Percentiles rank a stretch among this genome's conserved stretches.
Conservation (phyloP, 2,888 invertebrate genomes). For the Dusona sp. region DNA sequence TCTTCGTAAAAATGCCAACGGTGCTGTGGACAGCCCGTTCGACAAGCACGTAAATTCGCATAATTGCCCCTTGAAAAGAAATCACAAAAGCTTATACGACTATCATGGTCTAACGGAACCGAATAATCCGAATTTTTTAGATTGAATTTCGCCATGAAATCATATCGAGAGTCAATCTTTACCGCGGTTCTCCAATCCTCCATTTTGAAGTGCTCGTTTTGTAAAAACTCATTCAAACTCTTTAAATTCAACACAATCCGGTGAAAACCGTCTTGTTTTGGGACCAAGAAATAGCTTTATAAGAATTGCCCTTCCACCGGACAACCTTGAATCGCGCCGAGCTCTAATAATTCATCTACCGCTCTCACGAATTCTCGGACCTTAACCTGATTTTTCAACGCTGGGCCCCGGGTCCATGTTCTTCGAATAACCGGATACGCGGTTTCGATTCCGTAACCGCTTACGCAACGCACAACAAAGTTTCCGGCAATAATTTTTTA, state of each 20-base stretch:
- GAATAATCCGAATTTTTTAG: slow-evolving; percentile 67
- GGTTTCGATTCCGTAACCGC: slow-evolving; percentile 35
- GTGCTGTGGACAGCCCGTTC: slow-evolving; percentile 73
- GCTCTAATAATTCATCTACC: too few species aligned
- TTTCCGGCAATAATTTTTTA: slow-evolving; percentile 42
- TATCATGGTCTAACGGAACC: slow-evolving; percentile 66
- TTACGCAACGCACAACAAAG: slow-evolving; percentile 37
- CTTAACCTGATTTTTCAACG: slow-evolving; percentile 1
- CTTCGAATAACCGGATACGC: slow-evolving; percentile 22
- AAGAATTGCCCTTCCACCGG: slow-evolving; percentile 3
- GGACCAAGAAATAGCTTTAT: slow-evolving; percentile 65
- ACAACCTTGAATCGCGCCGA: too few species aligned
- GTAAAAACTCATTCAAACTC: slow-evolving; percentile 53
- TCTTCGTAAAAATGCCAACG: slow-evolving; percentile 75
- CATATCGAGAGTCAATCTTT: slow-evolving; percentile 49
- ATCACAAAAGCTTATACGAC: slow-evolving; percentile 73
- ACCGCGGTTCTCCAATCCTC: slow-evolving; percentile 64
- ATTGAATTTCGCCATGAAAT: slow-evolving; percentile 69
- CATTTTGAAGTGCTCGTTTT: slow-evolving; percentile 67
- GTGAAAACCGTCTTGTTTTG: slow-evolving; percentile 62
- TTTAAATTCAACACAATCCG: slow-evolving; percentile 62
- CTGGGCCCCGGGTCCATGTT: not conserved
- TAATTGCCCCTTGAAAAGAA: slow-evolving; percentile 65
- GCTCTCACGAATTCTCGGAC: not conserved
- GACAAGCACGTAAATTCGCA: slow-evolving; percentile 74